Evolutionary conservation across 2,888 invertebrate genomes (phyloP).

Genomic region (Idaea biselata): DNA sequence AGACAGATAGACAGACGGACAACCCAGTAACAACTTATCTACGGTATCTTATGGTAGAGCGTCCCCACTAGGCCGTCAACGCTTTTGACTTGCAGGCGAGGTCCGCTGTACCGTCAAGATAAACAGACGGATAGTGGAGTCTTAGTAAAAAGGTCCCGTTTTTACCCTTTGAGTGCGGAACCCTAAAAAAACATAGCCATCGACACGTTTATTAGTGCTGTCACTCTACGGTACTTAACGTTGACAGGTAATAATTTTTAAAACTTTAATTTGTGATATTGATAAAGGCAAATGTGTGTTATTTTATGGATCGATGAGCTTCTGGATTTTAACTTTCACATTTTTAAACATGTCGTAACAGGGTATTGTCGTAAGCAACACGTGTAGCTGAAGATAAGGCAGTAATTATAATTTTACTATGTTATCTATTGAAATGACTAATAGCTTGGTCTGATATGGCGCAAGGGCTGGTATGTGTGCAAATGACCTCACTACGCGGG

Average conservation of each 20-base stretch:
- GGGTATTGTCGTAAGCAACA: slow-evolving; percentile 26
- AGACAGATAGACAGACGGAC: too few relatives aligned
- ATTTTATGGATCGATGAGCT: slow-evolving; percentile 53
- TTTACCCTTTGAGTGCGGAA: too few relatives aligned
- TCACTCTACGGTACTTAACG: slow-evolving; percentile 61
- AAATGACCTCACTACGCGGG: too few relatives aligned
- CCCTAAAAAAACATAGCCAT: slow-evolving; percentile 48
- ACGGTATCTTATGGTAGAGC: too few relatives aligned
- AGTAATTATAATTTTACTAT: slow-evolving; percentile 10
- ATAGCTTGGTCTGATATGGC: too few relatives aligned
- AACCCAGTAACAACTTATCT: too few relatives aligned
- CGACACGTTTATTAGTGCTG: slow-evolving; percentile 77
- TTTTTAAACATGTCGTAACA: slow-evolving; percentile 38
- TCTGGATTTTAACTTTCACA: slow-evolving; percentile 69
- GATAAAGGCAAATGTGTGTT: slow-evolving; percentile 59
- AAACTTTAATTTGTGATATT: slow-evolving; percentile 71
- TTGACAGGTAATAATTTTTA: slow-evolving; percentile 72
- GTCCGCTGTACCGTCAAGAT: too few relatives aligned
- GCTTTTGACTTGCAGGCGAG: too few relatives aligned
- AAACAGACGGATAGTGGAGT: too few relatives aligned
- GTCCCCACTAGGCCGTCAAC: too few relatives aligned
- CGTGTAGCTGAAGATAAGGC: slow-evolving; percentile 18
- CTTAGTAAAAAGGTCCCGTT: too few relatives aligned
- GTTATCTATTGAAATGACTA: neutral
- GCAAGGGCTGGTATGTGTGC: too few relatives aligned